Percentiles rank a stretch among this genome's conserved stretches.
These are phyloP conservation scores for Elysia crispata DNA, from an alignment of 2,888 invertebrate species.

Conservation along the genomic window DNA sequence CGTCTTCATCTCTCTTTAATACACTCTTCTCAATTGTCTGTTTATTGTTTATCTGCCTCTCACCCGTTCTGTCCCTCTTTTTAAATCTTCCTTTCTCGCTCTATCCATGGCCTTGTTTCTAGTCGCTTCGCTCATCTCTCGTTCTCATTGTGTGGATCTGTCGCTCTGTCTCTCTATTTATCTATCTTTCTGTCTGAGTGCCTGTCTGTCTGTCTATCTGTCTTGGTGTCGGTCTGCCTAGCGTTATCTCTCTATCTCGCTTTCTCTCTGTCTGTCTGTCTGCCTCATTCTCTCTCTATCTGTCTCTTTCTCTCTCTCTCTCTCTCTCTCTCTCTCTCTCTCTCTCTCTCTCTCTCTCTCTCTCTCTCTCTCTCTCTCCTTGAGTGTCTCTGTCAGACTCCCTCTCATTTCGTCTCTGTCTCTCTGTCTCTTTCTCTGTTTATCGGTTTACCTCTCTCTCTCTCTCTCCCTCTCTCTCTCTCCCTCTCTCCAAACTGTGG, in stretches of 20 bases:
- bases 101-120: too few relatives aligned
- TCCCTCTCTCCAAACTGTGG: not conserved
- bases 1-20: too few relatives aligned
- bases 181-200: too few relatives aligned
- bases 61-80: not conserved
- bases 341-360: not conserved
- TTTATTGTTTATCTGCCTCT: not conserved
- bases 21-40: not conserved
- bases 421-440: not conserved
- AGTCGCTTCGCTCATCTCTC: not conserved
- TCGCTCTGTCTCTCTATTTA: too few relatives aligned
- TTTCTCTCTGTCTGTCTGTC: too few relatives aligned
- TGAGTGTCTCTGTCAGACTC: not conserved
- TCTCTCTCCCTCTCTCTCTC: too few relatives aligned
- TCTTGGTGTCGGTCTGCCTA: too few relatives aligned
- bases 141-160: not conserved
- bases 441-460: too few relatives aligned
- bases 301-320: slow-evolving; percentile 2
- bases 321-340: not conserved
- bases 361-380: too few relatives aligned
- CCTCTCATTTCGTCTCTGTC: not conserved
- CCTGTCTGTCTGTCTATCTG: too few relatives aligned
- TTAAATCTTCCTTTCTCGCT: too few relatives aligned
- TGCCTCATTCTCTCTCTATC: not conserved
- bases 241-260: not conserved